phyloP scores from a whole-genome alignment of 1,140 invertebrate genomes.

The Bathynomus jamesi region DNA sequence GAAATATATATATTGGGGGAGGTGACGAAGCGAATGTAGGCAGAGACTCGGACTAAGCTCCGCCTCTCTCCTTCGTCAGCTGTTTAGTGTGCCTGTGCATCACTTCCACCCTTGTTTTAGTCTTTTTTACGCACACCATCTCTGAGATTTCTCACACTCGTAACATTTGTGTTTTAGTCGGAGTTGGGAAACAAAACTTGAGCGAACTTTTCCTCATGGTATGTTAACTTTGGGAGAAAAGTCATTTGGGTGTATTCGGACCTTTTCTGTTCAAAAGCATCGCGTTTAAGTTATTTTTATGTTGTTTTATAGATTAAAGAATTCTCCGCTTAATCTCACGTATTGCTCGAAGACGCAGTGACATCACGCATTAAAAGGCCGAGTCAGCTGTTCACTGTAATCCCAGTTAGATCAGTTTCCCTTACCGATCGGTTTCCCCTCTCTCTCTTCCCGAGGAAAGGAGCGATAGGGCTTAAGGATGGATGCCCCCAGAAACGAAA shows the following conservation, averaged over 20 bases:
- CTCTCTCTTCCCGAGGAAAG: neutral
- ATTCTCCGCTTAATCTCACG: too few species aligned
- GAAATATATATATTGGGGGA: constrained; percentile 16
- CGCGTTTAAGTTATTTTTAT: too few species aligned
- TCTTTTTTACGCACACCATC: constrained; percentile 18
- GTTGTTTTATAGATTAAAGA: too few species aligned
- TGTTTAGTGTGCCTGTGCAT: constrained; percentile 22
- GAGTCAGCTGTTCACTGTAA: neutral
- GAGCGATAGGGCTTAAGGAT: neutral
- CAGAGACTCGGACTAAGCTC: constrained; percentile 24
- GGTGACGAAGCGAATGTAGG: constrained; percentile 31
- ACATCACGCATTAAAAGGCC: too few species aligned
- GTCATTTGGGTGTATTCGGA: too few species aligned
- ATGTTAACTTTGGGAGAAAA: too few species aligned
- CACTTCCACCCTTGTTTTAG: constrained; percentile 29
- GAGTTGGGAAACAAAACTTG: neutral
- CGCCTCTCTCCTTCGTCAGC: constrained; percentile 19
- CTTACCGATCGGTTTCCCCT: too few species aligned
- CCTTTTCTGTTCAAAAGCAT: too few species aligned
- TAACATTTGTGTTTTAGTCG: constrained; percentile 1
- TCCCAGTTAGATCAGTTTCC: neutral
- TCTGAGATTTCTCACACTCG: constrained; percentile 13
- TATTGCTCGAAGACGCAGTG: too few species aligned
- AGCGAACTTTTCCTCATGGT: constrained; percentile 19
- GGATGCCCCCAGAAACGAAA: neutral